Evolutionary conservation across 2,113 vertebrate genomes (phyloP).

Genomic region (Toxotes chatareus): DNA sequence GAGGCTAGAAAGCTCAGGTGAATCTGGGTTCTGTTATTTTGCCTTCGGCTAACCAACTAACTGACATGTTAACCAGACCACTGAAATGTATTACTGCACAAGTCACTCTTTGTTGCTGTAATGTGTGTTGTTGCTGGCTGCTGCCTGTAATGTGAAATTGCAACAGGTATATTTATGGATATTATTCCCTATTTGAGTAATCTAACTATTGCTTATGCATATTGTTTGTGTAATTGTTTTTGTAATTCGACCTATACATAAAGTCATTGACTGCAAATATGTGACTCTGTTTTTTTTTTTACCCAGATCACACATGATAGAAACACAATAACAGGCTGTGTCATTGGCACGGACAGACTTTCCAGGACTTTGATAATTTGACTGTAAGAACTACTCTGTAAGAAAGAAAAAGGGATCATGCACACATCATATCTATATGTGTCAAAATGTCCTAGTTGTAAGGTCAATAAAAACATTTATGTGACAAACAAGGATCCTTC

Average conservation of each 20-base stretch:
- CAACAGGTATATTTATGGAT: constrained; percentile 62
- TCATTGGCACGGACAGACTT: too few relatives aligned
- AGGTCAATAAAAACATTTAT: too few relatives aligned
- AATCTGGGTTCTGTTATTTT: constrained; percentile 35
- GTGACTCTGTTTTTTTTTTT: constrained; percentile 9
- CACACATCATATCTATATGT: not conserved
- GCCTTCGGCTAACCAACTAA: constrained; percentile 48
- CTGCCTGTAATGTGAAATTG: constrained; percentile 56
- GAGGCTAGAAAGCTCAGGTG: constrained; percentile 50
- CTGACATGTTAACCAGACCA: constrained; percentile 56
- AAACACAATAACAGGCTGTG: too few relatives aligned
- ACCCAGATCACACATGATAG: too few relatives aligned
- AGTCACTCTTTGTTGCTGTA: constrained; percentile 37
- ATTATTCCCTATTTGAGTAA: constrained; percentile 49
- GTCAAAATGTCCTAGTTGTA: too few relatives aligned
- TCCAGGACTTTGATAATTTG: not conserved
- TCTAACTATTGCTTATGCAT: constrained; percentile 55
- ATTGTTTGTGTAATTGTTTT: constrained; percentile 68
- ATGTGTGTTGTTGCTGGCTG: constrained; percentile 51
- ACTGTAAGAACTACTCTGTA: not conserved
- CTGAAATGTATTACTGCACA: constrained; percentile 73
- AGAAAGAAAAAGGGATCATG: not conserved
- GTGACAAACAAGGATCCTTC: not conserved
- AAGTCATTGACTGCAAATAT: constrained; percentile 62
- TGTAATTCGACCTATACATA: constrained; percentile 69